Conservation (phyloP, 2,113 vertebrate genomes). For the Pogonocichla stellata region DNA sequence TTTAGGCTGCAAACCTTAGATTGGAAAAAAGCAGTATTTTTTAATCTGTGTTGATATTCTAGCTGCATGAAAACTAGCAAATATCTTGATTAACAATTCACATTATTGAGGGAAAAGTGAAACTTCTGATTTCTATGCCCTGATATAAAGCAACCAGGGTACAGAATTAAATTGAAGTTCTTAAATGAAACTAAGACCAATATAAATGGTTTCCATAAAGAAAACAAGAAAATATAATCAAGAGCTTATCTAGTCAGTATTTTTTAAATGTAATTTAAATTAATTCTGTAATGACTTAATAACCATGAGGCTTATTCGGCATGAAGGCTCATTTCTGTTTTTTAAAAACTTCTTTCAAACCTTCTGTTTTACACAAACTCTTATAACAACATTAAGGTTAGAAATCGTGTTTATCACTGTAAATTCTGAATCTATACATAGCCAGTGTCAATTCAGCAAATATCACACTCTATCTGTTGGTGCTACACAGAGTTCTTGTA, state of each 20-base stretch:
- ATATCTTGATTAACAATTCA: neutral
- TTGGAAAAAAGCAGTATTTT: neutral
- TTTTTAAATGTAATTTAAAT: neutral
- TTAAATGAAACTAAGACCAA: neutral
- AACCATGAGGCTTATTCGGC: neutral
- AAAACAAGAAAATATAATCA: neutral
- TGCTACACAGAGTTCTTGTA: neutral
- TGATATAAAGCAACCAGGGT: neutral
- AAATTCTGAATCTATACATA: neutral
- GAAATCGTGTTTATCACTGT: neutral
- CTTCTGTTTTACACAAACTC: neutral
- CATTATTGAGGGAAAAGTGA: neutral
- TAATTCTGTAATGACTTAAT: neutral
- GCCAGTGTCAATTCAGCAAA: neutral
- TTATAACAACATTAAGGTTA: neutral
- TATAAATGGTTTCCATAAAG: neutral
- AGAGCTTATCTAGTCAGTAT: neutral
- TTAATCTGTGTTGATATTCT: neutral
- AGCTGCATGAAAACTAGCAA: neutral
- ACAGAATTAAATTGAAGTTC: neutral
- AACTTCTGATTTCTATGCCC: neutral
- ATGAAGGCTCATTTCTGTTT: neutral
- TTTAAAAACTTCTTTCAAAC: neutral
- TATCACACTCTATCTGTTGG: neutral
- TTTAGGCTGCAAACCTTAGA: neutral